Percentiles rank a stretch among this genome's conserved stretches.
These are phyloP conservation scores for Scaptomyza cyrtandrae DNA, from an alignment of 2,888 invertebrate genomes.

Conservation along the genomic window DNA sequence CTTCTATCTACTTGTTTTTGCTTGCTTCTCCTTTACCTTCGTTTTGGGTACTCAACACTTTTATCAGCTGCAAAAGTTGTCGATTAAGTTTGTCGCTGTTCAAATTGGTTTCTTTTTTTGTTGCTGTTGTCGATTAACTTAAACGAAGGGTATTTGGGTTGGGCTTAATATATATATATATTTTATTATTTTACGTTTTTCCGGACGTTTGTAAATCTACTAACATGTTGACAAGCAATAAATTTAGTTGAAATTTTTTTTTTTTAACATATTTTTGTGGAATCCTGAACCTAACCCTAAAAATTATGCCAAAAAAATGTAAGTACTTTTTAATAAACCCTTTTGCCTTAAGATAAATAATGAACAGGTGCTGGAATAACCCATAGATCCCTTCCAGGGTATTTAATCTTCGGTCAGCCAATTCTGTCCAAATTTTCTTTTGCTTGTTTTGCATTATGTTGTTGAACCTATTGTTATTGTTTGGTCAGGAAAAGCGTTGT, in stretches of 20 bases:
- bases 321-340: not conserved
- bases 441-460: constrained; percentile 7
- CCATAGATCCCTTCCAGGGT: not conserved
- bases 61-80: constrained; percentile 66
- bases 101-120: constrained; percentile 45
- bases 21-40: constrained; percentile 1
- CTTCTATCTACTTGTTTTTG: not conserved
- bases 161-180: not conserved
- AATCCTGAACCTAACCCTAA: too few relatives aligned
- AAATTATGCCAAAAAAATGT: not conserved
- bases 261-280: not conserved
- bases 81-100: constrained; percentile 73
- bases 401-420: not conserved
- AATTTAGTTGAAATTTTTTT: not conserved
- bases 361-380: not conserved
- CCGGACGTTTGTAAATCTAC: too few relatives aligned
- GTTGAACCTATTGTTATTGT: constrained; percentile 38
- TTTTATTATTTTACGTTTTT: too few relatives aligned
- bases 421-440: not conserved
- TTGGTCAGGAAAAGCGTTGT: constrained; percentile 58
- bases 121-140: not conserved
- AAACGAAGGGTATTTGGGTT: not conserved
- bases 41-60: constrained; percentile 39
- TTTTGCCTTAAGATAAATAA: not conserved
- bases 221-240: too few relatives aligned